Evolutionary conservation across 2,888 invertebrate species (phyloP).

Genomic region (Hydraecia micacea): DNA sequence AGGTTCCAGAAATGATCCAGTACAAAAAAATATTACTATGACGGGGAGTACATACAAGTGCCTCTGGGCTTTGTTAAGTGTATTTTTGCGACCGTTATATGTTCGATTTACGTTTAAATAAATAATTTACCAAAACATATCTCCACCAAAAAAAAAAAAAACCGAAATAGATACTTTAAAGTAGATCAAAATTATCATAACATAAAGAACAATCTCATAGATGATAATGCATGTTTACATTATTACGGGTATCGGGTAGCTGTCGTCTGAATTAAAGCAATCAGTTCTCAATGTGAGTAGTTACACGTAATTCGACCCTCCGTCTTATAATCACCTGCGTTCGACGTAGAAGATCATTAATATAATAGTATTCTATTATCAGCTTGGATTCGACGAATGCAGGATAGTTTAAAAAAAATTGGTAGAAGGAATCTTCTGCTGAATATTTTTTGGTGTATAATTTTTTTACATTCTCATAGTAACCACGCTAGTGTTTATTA

Average conservation of each 20-base stretch:
- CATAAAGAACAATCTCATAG: constrained; percentile 21
- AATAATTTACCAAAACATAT: neutral
- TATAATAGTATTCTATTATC: constrained; percentile 70
- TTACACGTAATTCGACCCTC: constrained; percentile 72
- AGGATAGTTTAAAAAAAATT: neutral
- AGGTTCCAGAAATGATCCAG: no score
- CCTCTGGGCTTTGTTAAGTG: no score
- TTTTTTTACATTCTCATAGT: no score
- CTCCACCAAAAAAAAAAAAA: neutral
- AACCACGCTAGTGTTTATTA: no score
- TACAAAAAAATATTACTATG: no score
- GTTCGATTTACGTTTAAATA: neutral
- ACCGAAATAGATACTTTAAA: neutral
- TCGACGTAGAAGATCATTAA: constrained; percentile 71
- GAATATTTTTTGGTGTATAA: neutral
- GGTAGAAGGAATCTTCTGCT: neutral
- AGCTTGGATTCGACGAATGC: constrained; percentile 41
- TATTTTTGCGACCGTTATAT: neutral
- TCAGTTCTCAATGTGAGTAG: constrained; percentile 69
- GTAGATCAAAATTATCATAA: neutral
- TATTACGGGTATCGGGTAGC: constrained; percentile 48
- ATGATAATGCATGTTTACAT: constrained; percentile 54
- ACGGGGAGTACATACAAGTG: no score
- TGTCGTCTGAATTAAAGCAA: constrained; percentile 70
- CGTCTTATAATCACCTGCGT: constrained; percentile 71